phyloP scores from a whole-genome alignment of 2,113 vertebrate species.

The Mastomys natalensis region DNA sequence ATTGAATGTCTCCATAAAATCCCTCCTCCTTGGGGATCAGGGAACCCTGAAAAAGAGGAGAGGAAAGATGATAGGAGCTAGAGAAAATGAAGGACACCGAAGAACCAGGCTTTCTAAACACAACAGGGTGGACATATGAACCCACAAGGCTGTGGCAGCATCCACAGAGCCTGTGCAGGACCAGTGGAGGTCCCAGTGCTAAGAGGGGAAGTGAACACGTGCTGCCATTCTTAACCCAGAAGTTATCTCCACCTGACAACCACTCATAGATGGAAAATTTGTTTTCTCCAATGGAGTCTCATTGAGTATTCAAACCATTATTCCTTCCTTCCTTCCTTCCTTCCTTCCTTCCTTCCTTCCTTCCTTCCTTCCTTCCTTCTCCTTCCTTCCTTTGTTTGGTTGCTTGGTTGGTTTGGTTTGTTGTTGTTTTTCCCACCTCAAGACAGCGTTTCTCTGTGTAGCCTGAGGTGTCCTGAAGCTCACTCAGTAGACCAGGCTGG shows the following conservation, averaged over 20 bases:
- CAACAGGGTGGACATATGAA: background rate
- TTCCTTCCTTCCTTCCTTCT: too few relatives aligned
- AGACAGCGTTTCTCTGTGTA: background rate
- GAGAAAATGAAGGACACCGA: background rate
- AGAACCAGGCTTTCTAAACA: background rate
- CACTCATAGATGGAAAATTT: background rate
- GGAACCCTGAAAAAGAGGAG: background rate
- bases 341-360: too few relatives aligned
- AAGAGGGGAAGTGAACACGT: background rate
- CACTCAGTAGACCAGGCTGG: background rate
- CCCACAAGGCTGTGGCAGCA: background rate
- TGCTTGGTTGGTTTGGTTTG: background rate
- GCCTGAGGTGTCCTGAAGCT: background rate
- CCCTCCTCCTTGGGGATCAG: background rate
- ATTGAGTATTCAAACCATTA: background rate
- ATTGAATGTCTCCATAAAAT: background rate
- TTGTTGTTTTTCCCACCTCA: accelerated
- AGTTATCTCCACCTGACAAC: background rate
- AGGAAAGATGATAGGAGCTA: background rate
- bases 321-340: too few relatives aligned
- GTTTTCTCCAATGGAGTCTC: background rate
- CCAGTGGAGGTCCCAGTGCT: background rate
- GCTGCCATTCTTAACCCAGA: background rate
- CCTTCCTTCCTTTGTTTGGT: too few relatives aligned
- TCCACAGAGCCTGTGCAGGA: background rate